phyloP scores from a whole-genome alignment of 2,888 invertebrate genomes.

The Cheilosia impressa region DNA sequence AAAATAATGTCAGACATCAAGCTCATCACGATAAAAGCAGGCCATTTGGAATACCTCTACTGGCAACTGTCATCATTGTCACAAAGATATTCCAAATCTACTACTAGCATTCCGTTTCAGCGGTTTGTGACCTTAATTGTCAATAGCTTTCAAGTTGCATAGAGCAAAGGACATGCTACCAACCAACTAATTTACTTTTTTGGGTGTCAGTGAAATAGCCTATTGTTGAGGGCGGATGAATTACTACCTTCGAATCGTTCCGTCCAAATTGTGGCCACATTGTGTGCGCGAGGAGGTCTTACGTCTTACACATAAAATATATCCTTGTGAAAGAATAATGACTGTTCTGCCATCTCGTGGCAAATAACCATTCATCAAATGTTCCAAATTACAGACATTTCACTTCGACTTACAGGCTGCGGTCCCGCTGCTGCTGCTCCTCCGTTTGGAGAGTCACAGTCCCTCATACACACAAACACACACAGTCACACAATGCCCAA shows the following conservation, averaged over 20 bases:
- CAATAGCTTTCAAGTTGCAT: too few relatives aligned
- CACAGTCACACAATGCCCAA: slow-evolving; percentile 76
- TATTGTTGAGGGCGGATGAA: slow-evolving; percentile 62
- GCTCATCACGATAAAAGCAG: too few relatives aligned
- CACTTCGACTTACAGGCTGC: slow-evolving; percentile 80
- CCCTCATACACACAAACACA: slow-evolving; percentile 3
- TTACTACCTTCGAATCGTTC: slow-evolving; percentile 65
- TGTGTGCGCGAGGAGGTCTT: slow-evolving; percentile 26
- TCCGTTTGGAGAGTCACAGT: slow-evolving; percentile 31
- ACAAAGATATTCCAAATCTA: too few relatives aligned
- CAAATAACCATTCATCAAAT: slow-evolving; percentile 84
- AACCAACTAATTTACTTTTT: too few relatives aligned
- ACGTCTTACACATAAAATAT: slow-evolving; percentile 48
- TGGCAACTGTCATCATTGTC: too few relatives aligned
- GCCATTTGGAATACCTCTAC: too few relatives aligned
- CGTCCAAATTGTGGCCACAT: slow-evolving; percentile 44
- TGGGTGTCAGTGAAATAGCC: too few relatives aligned
- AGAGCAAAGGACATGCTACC: too few relatives aligned
- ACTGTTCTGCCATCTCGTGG: slow-evolving; percentile 83
- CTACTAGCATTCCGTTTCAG: too few relatives aligned
- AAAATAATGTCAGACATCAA: too few relatives aligned
- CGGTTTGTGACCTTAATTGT: too few relatives aligned
- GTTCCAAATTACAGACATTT: slow-evolving; percentile 84
- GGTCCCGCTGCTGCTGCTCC: slow-evolving; percentile 32
- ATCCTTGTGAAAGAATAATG: slow-evolving; percentile 81